Percentiles rank a stretch among this genome's conserved stretches.
Evolutionary conservation across 2,797 vertebrate species (phyloP).

Genomic region (Periophthalmus magnuspinnatus): DNA sequence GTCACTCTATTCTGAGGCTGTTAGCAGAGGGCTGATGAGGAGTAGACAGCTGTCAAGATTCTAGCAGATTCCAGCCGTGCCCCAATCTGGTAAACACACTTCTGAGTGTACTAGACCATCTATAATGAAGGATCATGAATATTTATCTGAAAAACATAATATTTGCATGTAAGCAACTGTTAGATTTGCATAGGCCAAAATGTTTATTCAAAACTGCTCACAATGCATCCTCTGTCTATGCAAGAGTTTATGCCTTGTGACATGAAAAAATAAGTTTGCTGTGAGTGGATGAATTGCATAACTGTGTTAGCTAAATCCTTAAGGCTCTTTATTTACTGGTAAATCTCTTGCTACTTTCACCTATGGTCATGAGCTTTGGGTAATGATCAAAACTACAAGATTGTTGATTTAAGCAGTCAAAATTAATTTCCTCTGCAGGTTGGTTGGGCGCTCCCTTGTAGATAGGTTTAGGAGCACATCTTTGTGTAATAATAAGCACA

Average conservation of each 20-base stretch:
- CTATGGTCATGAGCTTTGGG: too few relatives aligned
- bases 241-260: neutral
- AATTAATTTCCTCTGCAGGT: too few relatives aligned
- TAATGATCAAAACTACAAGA: too few relatives aligned
- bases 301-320: neutral
- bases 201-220: neutral
- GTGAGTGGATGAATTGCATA: neutral
- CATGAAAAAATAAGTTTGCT: neutral
- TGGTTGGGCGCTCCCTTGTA: too few relatives aligned
- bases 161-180: neutral
- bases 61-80: neutral
- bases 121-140: constrained; percentile 4
- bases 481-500: neutral
- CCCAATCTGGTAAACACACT: constrained; percentile 4
- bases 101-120: neutral
- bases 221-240: neutral
- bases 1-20: constrained; percentile 1
- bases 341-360: too few relatives aligned
- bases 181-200: neutral
- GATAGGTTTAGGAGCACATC: too few relatives aligned
- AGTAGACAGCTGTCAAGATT: neutral
- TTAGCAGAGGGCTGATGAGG: neutral
- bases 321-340: too few relatives aligned
- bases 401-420: too few relatives aligned
- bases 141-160: neutral